Conservation (phyloP, 1,140 invertebrate species). For the Achatina immaculata region DNA sequence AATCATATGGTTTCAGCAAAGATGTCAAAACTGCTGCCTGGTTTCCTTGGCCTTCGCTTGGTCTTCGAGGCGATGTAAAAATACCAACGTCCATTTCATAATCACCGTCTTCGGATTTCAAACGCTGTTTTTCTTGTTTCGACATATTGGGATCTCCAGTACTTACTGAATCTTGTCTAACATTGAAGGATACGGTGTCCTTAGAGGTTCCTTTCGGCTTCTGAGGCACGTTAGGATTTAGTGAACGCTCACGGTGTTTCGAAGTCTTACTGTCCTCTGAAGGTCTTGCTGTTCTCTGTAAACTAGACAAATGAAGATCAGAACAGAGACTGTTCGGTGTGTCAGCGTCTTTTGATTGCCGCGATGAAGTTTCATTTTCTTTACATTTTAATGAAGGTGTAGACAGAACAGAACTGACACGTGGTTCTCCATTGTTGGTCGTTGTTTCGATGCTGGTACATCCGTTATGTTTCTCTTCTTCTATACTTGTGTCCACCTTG, state of each 20-base stretch:
- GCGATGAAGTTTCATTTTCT: not conserved
- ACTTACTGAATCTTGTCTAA: not conserved
- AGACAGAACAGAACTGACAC: not conserved
- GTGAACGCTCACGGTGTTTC: not conserved
- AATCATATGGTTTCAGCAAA: not conserved
- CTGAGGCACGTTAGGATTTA: not conserved
- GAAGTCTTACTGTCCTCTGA: not conserved
- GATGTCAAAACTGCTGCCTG: slow-evolving; percentile 27
- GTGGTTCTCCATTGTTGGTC: not conserved
- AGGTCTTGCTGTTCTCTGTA: not conserved
- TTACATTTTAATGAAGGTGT: not conserved
- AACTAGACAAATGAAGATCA: not conserved
- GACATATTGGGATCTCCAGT: not conserved
- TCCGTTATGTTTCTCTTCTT: not conserved
- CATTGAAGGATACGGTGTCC: no score
- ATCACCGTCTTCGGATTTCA: not conserved
- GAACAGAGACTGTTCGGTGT: not conserved
- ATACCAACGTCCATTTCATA: not conserved
- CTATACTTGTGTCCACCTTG: not conserved
- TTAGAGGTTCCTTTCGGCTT: not conserved
- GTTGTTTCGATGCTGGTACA: no score
- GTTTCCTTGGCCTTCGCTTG: slow-evolving; percentile 15
- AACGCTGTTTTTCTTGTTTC: not conserved
- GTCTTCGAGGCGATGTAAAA: not conserved
- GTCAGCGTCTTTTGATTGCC: not conserved